Percentiles rank a stretch among this genome's conserved stretches.
phyloP scores from a whole-genome alignment of 2,113 vertebrate genomes.

The Brachyhypopomus occidentalis region DNA sequence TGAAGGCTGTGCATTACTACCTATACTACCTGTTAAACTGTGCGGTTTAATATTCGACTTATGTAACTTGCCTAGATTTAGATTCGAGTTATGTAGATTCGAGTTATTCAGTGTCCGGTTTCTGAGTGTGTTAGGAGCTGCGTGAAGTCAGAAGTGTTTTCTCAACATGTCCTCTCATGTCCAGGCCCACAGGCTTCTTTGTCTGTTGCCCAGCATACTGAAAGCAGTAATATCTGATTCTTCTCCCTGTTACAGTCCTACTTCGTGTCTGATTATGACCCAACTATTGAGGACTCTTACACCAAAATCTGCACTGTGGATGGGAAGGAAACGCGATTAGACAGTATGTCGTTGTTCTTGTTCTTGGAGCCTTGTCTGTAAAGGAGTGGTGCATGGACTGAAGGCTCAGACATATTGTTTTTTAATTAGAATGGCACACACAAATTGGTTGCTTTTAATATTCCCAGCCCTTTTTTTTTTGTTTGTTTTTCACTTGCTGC shows the following conservation, averaged over 20 bases:
- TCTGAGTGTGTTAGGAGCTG: conserved; percentile 18
- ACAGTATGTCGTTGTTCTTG: conserved; percentile 77
- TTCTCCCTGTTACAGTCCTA: conserved; percentile 77
- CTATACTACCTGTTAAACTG: neutral
- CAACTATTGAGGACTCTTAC: conserved; percentile 93
- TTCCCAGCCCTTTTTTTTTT: conserved; percentile 32
- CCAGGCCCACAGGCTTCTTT: conserved; percentile 19
- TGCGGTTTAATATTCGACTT: neutral
- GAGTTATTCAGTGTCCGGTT: neutral
- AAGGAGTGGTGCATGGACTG: neutral
- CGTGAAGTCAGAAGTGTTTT: conserved; percentile 9
- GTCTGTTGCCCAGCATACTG: neutral
- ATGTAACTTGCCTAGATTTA: neutral
- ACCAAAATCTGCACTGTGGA: conserved; percentile 86
- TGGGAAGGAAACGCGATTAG: conserved; percentile 80
- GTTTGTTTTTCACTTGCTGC: conserved; percentile 41
- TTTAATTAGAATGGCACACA: conserved; percentile 24
- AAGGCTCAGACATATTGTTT: neutral
- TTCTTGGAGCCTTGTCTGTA: neutral
- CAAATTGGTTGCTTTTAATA: conserved; percentile 49
- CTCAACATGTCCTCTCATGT: conserved; percentile 49
- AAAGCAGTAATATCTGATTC: conserved; percentile 9
- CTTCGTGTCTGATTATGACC: conserved; percentile 92
- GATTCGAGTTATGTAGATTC: neutral
- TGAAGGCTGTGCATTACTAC: neutral